Conservation (phyloP, 2,888 invertebrate genomes). For the Ctena decussata region DNA sequence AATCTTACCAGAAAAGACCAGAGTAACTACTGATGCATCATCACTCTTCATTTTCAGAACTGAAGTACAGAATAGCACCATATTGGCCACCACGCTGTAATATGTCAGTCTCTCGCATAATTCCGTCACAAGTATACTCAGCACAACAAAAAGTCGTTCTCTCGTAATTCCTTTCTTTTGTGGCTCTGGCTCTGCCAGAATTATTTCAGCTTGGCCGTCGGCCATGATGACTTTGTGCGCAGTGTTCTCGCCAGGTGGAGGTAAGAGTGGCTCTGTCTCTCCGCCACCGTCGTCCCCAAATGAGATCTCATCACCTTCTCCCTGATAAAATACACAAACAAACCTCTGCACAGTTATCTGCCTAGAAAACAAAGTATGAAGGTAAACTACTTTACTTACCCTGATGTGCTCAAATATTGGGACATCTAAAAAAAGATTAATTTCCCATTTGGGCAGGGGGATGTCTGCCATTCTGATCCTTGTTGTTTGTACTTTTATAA, state of each 20-base stretch:
- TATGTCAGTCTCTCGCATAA: constrained; percentile 82
- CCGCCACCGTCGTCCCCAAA: neutral
- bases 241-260: neutral
- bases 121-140: constrained; percentile 76
- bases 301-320: neutral
- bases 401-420: too few relatives aligned
- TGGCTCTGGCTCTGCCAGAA: neutral
- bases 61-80: constrained; percentile 81
- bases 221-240: neutral
- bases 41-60: constrained; percentile 70
- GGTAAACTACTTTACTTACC: neutral
- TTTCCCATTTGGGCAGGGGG: too few relatives aligned
- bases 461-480: too few relatives aligned
- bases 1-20: constrained; percentile 78
- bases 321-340: constrained; percentile 1
- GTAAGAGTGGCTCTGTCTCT: neutral
- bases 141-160: constrained; percentile 66
- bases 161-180: constrained; percentile 30
- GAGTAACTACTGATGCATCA: constrained; percentile 74
- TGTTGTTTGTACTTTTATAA: too few relatives aligned
- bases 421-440: too few relatives aligned
- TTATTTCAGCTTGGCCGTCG: neutral
- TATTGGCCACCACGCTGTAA: constrained; percentile 81
- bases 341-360: neutral
- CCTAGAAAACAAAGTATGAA: neutral